Evolutionary conservation across 2,797 vertebrate genomes (phyloP).

Genomic region (Hoplostethus atlanticus): DNA sequence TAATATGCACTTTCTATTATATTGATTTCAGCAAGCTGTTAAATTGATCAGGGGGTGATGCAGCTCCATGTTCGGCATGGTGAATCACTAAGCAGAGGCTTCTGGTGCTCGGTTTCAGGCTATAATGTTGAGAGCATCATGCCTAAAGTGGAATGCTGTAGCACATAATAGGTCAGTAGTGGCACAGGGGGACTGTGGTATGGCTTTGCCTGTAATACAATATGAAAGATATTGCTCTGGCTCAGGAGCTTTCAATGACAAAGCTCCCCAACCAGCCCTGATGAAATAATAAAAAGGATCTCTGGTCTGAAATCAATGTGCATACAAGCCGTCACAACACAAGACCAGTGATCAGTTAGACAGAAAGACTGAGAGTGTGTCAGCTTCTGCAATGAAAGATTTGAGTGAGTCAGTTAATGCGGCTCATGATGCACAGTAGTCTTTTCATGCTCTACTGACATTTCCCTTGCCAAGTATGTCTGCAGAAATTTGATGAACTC

Average conservation of each 20-base stretch:
- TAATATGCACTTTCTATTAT: constrained; percentile 52
- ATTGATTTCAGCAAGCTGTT: constrained; percentile 51
- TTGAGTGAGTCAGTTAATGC: constrained; percentile 31
- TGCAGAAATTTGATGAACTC: constrained; percentile 5
- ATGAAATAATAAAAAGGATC: constrained; percentile 70
- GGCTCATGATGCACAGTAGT: constrained; percentile 28
- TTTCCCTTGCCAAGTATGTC: constrained; percentile 33
- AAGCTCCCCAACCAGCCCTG: constrained; percentile 59
- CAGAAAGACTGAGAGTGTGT: constrained; percentile 21
- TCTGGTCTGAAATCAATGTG: constrained; percentile 61
- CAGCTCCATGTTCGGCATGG: constrained; percentile 48
- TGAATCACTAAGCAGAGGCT: constrained; percentile 53
- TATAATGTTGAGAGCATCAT: constrained; percentile 58
- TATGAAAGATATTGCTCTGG: constrained; percentile 72
- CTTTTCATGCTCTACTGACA: constrained; percentile 39
- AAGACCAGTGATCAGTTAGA: constrained; percentile 52
- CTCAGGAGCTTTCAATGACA: constrained; percentile 68
- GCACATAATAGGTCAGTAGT: constrained; percentile 65
- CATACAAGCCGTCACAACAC: constrained; percentile 43
- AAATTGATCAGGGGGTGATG: constrained; percentile 65
- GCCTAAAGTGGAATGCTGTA: constrained; percentile 55
- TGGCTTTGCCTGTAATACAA: constrained; percentile 69
- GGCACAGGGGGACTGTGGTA: constrained; percentile 61
- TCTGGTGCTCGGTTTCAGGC: constrained; percentile 73
- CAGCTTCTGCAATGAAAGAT: constrained; percentile 17